phyloP scores from a whole-genome alignment of 2,113 vertebrate genomes.

The Sula dactylatra region DNA sequence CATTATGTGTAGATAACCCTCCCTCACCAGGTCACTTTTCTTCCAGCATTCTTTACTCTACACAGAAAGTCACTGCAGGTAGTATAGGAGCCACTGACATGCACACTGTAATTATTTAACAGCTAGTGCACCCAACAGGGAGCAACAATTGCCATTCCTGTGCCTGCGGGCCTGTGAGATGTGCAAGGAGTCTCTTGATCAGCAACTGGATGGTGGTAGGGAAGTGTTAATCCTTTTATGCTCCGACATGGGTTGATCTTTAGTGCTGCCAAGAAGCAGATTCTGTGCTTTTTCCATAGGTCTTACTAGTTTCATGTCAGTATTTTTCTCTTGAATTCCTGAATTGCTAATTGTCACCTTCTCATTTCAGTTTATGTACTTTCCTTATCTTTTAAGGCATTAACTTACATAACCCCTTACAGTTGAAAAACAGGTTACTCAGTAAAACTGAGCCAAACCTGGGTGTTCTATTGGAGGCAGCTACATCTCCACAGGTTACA shows the following conservation, averaged over 20 bases:
- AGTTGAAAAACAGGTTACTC: background rate
- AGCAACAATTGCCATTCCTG: background rate
- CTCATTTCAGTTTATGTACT: background rate
- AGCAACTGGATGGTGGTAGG: fast-evolving
- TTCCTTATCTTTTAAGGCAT: background rate
- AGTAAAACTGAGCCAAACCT: background rate
- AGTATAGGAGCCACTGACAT: background rate
- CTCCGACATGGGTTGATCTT: background rate
- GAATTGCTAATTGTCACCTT: background rate
- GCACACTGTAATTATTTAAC: background rate
- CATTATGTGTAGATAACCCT: background rate
- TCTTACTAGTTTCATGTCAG: background rate
- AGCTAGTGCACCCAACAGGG: background rate
- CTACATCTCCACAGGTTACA: background rate
- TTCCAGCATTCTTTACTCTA: background rate
- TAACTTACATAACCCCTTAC: background rate
- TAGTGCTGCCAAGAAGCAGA: background rate
- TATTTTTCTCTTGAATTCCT: background rate
- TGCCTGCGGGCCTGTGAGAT: fast-evolving
- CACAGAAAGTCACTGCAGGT: background rate
- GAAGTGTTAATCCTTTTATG: background rate
- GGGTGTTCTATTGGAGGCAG: background rate
- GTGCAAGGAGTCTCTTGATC: fast-evolving
- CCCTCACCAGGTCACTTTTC: background rate
- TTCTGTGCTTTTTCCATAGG: background rate